Evolutionary conservation across 2,113 vertebrate genomes (phyloP).

Genomic region (Channa maculata): DNA sequence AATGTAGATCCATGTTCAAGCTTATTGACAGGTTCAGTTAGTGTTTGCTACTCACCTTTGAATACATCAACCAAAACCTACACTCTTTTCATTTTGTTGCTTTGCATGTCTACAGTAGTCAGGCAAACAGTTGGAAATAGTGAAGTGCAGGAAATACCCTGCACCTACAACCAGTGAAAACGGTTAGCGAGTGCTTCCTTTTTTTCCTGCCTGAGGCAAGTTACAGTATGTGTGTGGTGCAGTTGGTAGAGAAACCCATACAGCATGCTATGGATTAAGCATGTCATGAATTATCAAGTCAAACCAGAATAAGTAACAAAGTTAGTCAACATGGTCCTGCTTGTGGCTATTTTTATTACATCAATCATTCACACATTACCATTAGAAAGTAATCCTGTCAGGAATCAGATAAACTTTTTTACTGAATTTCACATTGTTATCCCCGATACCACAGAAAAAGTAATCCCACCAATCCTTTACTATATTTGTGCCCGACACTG

Average conservation of each 20-base stretch:
- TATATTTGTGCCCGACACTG: no score
- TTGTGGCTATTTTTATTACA: no score
- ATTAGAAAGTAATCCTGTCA: not conserved
- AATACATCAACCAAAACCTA: not conserved
- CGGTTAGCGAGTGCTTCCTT: constrained; percentile 61
- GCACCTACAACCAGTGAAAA: constrained; percentile 35
- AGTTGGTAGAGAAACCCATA: constrained; percentile 20
- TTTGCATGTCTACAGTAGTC: constrained; percentile 56
- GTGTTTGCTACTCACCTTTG: not conserved
- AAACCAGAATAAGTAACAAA: not conserved
- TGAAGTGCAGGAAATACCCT: constrained; percentile 77
- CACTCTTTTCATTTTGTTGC: constrained; percentile 10
- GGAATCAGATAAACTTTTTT: no score
- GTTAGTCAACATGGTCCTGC: not conserved
- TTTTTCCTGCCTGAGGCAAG: constrained; percentile 50
- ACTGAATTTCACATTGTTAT: no score
- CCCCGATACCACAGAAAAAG: no score
- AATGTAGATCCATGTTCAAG: not conserved
- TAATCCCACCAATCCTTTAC: no score
- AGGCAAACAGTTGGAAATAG: constrained; percentile 76
- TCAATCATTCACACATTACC: not conserved
- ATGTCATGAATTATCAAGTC: not conserved
- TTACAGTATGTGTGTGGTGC: constrained; percentile 23
- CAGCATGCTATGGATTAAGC: not conserved
- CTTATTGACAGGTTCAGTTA: no score